Base-by-base conservation (phyloP, 2,797 vertebrate genomes). In the Pagetopsis macropterus region DNA sequence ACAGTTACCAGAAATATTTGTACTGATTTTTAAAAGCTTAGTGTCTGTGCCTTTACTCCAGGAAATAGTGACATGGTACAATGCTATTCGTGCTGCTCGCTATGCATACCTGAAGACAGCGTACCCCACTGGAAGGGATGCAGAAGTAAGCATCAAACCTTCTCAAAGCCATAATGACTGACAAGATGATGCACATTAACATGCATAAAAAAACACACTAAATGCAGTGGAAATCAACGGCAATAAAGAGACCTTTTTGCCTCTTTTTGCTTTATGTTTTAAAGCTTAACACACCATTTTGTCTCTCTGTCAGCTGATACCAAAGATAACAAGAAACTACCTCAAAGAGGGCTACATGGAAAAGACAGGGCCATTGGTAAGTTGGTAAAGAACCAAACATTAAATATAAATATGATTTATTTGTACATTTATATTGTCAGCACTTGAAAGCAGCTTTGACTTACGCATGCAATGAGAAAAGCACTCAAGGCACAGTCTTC, bases 61-160 rank as follows among this genome's bases (percentile, higher is more conserved):
- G 98, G 97, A 97, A 89, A 98, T 98, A 65, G 97, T 98, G 71
- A 93, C 94, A 56, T 99, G 98, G 97, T 98, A 94, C 92, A 98
- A 97, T 43, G 94, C 94, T 41, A 96, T 99, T 50, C 95, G 98
- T 3, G 96, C 95, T 15, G 95, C 94, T 57, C 97, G 97, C 23
- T 96, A 96, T 65, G 88, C 94, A 3, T 98, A 98, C 82, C 92
- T 99, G 76, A 97, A 94, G 91, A 92, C 85, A 0, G 91, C 95
- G 10, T 97, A 96, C 79, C 97, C 97, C 3, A 93, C 91, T 33
- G 93, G 94, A 64, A 94, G 89, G 0, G 94, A 97, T 51, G 74
- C 81, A 19, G 96, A 98, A 86, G 98, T 98, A 85, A 93, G 93
- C 43, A 5, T 19, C 37, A 12, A 19, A 68, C 14, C 2, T 1